Evolutionary conservation across 1,140 invertebrate genomes (phyloP), one percentile per base, ranked within the genome.

Genomic region (Diabrotica virgifera): DNA sequence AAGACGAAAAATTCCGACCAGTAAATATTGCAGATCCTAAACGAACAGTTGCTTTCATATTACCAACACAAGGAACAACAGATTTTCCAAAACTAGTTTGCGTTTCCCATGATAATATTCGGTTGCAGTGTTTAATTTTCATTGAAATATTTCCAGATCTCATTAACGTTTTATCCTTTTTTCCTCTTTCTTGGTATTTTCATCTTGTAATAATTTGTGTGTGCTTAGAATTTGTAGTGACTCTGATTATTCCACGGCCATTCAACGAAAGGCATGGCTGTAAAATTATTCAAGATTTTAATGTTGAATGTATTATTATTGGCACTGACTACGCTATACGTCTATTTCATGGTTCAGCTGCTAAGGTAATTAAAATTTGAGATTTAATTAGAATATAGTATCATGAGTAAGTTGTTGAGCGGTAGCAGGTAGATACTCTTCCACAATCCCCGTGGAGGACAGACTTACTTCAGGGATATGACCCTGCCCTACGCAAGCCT

Each of bases 211-310:
- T 72, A 5, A 37, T 53, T 35, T 76, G 72, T 62, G 9, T 62
- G 3, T 74, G 66, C n/a, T 66, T 71, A 10, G 67, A 74, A 38
- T 63, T 37, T 11, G 53, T 40, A 12, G 36, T 69, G 0, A 68
- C 66, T 0, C 54, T 64, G 50, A 69, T 76, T 5, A 59, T 73
- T 60, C 64, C 70, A 9, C 60, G 63, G 0, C 36, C 60, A 40
- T 76, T 74, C 40, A 63, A 63, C 5, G 72, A 76, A 62, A 62
- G 71, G n/a, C 59, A 52, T 10, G 68, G 68, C 14, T 74, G 72
- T 37, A 71, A 72, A 58, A 54, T 71, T 35, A 72, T 74, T 2
- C 71, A 75, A 14, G 72, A 75, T 60, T 71, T 74, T 40, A 53
- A 67, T 35, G 68, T 74, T 52, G 74, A 72, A 53, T 36, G 52